Evolutionary conservation across 2,797 vertebrate genomes (phyloP).

Genomic region (Coendou prehensilis): DNA sequence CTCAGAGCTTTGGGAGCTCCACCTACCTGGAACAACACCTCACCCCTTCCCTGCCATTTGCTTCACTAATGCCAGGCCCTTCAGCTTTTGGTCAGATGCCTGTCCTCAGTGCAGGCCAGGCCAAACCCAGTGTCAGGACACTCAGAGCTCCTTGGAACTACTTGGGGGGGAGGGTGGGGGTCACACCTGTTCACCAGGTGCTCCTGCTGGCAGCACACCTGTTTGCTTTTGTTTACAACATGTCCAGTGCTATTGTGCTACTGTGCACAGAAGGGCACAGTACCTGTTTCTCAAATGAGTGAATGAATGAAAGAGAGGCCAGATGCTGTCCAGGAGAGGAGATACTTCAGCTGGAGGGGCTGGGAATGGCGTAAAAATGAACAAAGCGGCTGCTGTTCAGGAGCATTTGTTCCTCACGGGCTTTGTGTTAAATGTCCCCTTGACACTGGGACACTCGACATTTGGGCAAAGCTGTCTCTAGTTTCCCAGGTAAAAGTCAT

Average conservation of each 20-base stretch:
- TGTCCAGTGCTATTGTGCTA: not conserved
- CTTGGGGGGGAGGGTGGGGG: accelerated
- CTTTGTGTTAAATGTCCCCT: not conserved
- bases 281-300: not conserved
- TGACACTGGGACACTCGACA: not conserved
- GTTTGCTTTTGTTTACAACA: not conserved
- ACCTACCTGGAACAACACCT: not conserved
- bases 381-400: not conserved
- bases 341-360: not conserved
- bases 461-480: not conserved
- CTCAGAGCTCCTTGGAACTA: not conserved
- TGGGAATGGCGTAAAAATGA: not conserved
- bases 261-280: not conserved
- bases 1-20: not conserved
- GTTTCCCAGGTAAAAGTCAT: not conserved
- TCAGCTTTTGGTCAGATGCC: not conserved
- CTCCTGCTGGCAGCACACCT: not conserved
- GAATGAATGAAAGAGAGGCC: not conserved
- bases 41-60: not conserved
- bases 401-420: not conserved
- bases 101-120: not conserved
- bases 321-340: not conserved
- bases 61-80: not conserved
- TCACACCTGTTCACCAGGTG: not conserved
- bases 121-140: not conserved